A percentile compares a stretch with the other conserved stretches of the same genome.
Evolutionary conservation across 2,113 vertebrate genomes (phyloP).

Genomic region (Heterotilapia buettikoferi): DNA sequence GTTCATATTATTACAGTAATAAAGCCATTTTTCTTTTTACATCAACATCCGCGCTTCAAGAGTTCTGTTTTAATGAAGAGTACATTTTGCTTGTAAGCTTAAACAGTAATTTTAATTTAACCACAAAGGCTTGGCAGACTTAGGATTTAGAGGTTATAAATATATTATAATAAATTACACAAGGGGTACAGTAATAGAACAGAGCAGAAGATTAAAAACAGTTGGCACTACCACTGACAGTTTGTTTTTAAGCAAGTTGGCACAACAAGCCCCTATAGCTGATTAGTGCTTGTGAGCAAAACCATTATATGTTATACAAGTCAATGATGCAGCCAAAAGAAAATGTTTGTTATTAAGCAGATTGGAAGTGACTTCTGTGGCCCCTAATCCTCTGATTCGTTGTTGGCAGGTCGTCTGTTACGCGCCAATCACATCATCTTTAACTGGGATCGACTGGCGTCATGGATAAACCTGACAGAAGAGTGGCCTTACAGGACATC

Average conservation of each 20-base stretch:
- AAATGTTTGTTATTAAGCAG: not conserved
- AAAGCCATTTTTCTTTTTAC: not conserved
- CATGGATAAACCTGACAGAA: constrained; percentile 98
- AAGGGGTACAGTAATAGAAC: not conserved
- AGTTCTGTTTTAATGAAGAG: not conserved
- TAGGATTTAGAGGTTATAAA: not conserved
- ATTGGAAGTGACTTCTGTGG: not conserved
- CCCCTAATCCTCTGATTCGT: not conserved
- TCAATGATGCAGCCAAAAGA: not conserved
- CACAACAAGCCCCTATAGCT: not conserved
- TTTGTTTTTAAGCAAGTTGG: not conserved
- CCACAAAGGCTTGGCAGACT: not conserved
- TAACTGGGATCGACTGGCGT: constrained; percentile 94
- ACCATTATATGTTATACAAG: not conserved
- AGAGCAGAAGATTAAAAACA: not conserved
- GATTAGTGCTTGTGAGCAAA: not conserved
- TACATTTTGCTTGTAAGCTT: not conserved
- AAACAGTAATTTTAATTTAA: not conserved
- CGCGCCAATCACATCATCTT: constrained; percentile 96
- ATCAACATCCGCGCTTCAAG: not conserved
- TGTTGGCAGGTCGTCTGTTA: constrained; percentile 81
- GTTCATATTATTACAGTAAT: not conserved
- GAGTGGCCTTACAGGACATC: constrained; percentile 98
- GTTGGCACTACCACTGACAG: not conserved
- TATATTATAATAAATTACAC: not conserved